These are phyloP conservation scores for Vanacampus margaritifer DNA, from an alignment of 2,113 vertebrate species.

Conservation along the genomic window DNA sequence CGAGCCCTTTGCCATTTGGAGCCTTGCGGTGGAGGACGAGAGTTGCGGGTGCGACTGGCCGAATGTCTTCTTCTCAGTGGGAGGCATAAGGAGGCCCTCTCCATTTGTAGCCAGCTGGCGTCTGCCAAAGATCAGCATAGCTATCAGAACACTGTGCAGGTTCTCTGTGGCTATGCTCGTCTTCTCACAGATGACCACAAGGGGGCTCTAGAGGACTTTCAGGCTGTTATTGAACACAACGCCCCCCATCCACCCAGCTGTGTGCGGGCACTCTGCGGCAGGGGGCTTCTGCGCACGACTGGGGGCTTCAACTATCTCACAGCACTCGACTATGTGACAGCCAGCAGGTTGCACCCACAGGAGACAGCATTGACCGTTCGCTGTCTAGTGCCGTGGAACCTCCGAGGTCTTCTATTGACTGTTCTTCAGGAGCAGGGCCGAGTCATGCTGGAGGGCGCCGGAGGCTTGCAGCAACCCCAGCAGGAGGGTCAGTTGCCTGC, in stretches of 20 bases:
- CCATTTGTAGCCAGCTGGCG: slow-evolving; percentile 80
- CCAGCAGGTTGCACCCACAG: slow-evolving; percentile 79
- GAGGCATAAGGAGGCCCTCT: slow-evolving; percentile 69
- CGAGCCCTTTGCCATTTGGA: slow-evolving; percentile 81
- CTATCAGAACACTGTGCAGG: slow-evolving; percentile 81
- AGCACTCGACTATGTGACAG: slow-evolving; percentile 87
- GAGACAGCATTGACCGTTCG: slow-evolving; percentile 82
- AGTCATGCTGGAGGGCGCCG: slow-evolving; percentile 77
- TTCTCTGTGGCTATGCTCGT: slow-evolving; percentile 82
- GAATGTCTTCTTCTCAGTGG: slow-evolving; percentile 86
- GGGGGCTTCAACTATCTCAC: slow-evolving; percentile 78
- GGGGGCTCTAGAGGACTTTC: slow-evolving; percentile 84
- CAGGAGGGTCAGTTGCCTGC: slow-evolving; percentile 15
- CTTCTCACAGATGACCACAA: slow-evolving; percentile 74
- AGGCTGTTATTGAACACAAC: slow-evolving; percentile 81
- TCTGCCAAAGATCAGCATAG: slow-evolving; percentile 64
- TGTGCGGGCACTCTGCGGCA: slow-evolving; percentile 87
- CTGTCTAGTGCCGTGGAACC: slow-evolving; percentile 91
- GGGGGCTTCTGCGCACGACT: slow-evolving; percentile 84
- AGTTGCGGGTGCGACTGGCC: slow-evolving; percentile 79
- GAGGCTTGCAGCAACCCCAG: slow-evolving; percentile 29
- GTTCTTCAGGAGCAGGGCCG: slow-evolving; percentile 88
- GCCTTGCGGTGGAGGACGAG: slow-evolving; percentile 64
- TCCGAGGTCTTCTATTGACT: slow-evolving; percentile 82
- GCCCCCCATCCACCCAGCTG: slow-evolving; percentile 84